Percentiles rank a stretch among this genome's conserved stretches.
These are phyloP conservation scores for Dysdera silvatica DNA, from an alignment of 1,140 invertebrate species.

Conservation along the genomic window DNA sequence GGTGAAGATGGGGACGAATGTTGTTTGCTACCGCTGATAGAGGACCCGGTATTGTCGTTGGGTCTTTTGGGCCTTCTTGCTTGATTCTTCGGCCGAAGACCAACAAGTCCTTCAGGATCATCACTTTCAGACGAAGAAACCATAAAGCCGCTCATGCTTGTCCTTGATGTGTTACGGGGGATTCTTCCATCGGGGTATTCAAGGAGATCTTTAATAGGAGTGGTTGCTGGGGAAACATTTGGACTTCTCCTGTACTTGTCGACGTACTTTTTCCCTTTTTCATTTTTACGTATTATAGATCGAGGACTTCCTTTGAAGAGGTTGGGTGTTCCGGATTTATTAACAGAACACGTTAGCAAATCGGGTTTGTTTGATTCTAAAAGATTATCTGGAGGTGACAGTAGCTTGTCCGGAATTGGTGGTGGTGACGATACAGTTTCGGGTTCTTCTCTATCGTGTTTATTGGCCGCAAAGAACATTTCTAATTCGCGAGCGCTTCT, in stretches of 20 bases:
- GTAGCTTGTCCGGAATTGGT: too few species aligned
- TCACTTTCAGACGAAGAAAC: constrained; percentile 24
- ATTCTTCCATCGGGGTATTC: constrained; percentile 2
- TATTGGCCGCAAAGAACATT: constrained; percentile 49
- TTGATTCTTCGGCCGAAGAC: constrained; percentile 4
- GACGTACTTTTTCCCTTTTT: constrained; percentile 5
- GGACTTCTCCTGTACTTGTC: constrained; percentile 14
- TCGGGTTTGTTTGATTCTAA: constrained; percentile 11
- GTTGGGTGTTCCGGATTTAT: background rate
- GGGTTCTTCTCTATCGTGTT: background rate
- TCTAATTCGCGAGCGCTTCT: constrained; percentile 59
- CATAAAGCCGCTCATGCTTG: constrained; percentile 12
- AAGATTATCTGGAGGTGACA: too few species aligned
- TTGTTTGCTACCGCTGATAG: background rate
- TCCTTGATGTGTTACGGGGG: constrained; percentile 12
- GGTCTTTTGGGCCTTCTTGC: constrained; percentile 6
- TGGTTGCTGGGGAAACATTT: constrained; percentile 6
- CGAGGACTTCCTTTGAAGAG: constrained; percentile 11
- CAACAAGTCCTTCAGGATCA: constrained; percentile 1
- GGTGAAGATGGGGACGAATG: background rate
- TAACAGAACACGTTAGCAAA: background rate
- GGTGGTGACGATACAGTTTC: background rate
- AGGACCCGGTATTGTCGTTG: too few species aligned
- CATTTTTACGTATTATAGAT: background rate
- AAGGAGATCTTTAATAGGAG: constrained; percentile 7